phyloP scores from a whole-genome alignment of 1,140 invertebrate species.

The Cataglyphis hispanica region DNA sequence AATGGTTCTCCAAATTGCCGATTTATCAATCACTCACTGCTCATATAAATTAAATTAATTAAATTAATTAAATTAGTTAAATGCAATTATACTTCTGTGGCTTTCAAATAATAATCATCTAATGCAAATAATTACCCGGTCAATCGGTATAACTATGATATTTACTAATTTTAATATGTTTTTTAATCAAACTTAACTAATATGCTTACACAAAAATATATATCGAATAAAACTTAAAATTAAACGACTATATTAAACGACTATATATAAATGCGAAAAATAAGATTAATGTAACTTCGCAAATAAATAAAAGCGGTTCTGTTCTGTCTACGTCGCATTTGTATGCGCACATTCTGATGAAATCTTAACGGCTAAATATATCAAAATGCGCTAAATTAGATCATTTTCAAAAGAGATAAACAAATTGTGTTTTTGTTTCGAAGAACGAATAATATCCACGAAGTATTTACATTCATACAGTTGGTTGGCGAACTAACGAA shows the following conservation, averaged over 20 bases:
- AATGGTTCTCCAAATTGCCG: background rate
- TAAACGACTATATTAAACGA: background rate
- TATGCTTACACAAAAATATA: no score
- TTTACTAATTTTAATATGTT: no score
- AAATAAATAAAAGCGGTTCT: background rate
- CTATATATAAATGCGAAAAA: background rate
- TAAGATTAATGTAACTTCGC: background rate
- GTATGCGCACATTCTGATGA: background rate
- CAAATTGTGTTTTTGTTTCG: constrained; percentile 19
- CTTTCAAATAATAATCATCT: background rate
- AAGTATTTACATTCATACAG: background rate
- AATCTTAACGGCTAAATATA: constrained; percentile 1
- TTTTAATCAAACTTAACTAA: no score
- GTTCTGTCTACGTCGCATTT: background rate
- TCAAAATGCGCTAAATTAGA: background rate
- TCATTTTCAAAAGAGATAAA: constrained; percentile 11
- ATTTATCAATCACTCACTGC: background rate
- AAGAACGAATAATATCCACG: background rate
- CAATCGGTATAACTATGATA: no score
- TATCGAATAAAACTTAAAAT: background rate
- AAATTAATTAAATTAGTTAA: no score
- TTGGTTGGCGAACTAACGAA: background rate
- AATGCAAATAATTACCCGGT: no score
- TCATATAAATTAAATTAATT: background rate
- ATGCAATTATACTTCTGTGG: background rate